Percentiles rank a stretch among this genome's conserved stretches.
phyloP scores from a whole-genome alignment of 1,140 invertebrate species.

The Drosophila kohkoa region DNA sequence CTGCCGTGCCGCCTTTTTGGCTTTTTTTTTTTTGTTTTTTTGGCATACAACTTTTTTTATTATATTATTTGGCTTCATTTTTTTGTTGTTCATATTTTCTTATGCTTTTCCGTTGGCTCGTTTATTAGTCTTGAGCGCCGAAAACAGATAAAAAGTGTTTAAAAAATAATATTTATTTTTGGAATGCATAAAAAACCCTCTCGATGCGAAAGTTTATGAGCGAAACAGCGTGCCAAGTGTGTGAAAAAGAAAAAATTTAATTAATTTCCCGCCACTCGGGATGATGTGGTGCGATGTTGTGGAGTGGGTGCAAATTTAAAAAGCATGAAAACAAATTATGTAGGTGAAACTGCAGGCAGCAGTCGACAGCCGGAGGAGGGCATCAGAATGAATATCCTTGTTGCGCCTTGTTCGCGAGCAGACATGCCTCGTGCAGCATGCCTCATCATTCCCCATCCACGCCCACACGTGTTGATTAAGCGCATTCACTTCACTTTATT shows the following conservation, averaged over 20 bases:
- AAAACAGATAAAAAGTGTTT: conserved; percentile 67
- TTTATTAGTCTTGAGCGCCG: conserved; percentile 45
- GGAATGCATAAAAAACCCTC: conserved; percentile 48
- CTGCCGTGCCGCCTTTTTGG: conserved; percentile 44
- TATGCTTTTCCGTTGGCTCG: conserved; percentile 1
- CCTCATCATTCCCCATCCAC: background rate
- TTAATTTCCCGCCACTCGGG: conserved; percentile 34
- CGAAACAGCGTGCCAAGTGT: conserved; percentile 18
- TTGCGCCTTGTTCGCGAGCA: conserved; percentile 1
- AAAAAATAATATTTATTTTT: conserved; percentile 70
- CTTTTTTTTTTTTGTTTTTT: conserved; percentile 32
- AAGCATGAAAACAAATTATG: conserved; percentile 51
- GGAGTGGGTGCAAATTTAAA: conserved; percentile 35
- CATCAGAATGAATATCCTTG: conserved; percentile 21
- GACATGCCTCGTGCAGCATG: background rate
- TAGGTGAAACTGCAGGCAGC: conserved; percentile 38
- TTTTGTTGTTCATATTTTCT: conserved; percentile 7
- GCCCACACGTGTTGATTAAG: conserved; percentile 73
- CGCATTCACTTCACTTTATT: conserved; percentile 82
- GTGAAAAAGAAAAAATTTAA: conserved; percentile 41
- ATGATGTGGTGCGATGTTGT: background rate
- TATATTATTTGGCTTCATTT: conserved; percentile 19
- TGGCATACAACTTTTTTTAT: conserved; percentile 45
- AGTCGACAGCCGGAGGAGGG: conserved; percentile 11
- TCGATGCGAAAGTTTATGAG: conserved; percentile 23